These are phyloP conservation scores for Cariama cristata DNA, from an alignment of 2,113 vertebrate genomes.

Conservation along the genomic window DNA sequence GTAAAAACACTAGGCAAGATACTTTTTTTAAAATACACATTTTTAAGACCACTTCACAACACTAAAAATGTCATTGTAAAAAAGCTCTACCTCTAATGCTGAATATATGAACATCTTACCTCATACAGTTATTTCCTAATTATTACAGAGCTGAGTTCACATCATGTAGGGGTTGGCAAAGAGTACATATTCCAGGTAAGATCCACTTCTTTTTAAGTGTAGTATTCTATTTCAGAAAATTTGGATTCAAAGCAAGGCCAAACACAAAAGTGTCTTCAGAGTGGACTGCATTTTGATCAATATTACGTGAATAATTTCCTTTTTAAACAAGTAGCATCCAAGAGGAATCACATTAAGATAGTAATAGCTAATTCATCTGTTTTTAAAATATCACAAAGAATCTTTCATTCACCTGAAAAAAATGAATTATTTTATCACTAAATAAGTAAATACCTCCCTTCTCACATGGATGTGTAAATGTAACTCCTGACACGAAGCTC, in stretches of 20 bases:
- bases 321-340: background rate
- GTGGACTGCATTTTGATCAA: background rate
- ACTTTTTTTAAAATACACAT: background rate
- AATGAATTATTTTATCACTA: background rate
- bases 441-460: background rate
- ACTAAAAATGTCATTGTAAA: slow-evolving; percentile 6
- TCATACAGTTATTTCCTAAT: slow-evolving; percentile 26
- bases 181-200: background rate
- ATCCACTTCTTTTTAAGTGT: background rate
- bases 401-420: background rate
- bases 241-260: background rate
- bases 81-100: background rate
- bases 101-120: slow-evolving; percentile 24
- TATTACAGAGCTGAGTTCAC: background rate
- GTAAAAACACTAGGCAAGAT: background rate
- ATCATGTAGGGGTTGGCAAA: background rate
- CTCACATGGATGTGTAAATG: background rate
- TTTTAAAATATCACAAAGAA: background rate
- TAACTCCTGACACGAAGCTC: background rate
- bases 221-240: background rate
- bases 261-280: background rate
- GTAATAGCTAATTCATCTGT: background rate
- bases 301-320: background rate
- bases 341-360: background rate
- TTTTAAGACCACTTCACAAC: slow-evolving; percentile 3